These are phyloP conservation scores for Monodelphis domestica DNA, from an alignment of 2,797 vertebrate species.

Conservation along the genomic window DNA sequence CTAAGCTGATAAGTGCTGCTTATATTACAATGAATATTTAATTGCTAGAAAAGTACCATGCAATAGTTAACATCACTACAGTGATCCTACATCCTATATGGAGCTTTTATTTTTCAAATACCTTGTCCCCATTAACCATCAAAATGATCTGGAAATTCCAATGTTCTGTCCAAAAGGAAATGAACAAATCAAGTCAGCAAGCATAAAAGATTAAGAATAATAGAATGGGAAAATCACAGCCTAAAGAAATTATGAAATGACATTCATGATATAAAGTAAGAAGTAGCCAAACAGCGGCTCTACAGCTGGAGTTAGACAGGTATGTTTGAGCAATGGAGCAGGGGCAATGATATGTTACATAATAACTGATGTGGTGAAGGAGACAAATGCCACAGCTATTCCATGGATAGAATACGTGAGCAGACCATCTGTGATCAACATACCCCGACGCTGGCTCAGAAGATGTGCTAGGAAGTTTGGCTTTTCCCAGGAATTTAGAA, in stretches of 20 bases:
- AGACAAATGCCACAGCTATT: not conserved
- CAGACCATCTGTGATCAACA: not conserved
- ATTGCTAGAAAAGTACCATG: slow-evolving; percentile 30
- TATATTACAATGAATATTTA: slow-evolving; percentile 28
- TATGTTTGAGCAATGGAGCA: not conserved
- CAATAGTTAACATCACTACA: not conserved
- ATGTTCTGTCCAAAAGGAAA: not conserved
- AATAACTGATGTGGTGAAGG: not conserved
- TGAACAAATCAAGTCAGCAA: not conserved
- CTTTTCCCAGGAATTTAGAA: not conserved
- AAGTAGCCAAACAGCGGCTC: not conserved
- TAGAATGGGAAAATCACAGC: not conserved
- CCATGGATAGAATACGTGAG: not conserved
- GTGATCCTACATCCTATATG: not conserved
- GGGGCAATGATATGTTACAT: not conserved
- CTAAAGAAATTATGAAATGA: not conserved
- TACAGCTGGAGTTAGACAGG: not conserved
- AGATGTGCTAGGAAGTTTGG: not conserved
- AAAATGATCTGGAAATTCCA: not conserved
- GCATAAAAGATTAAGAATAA: not conserved
- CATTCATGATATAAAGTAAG: not conserved
- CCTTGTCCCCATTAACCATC: not conserved
- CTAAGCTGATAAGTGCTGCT: not conserved
- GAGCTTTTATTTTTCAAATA: not conserved
- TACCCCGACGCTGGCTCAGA: not conserved